These are phyloP conservation scores for Heliothis virescens DNA, from an alignment of 1,140 invertebrate genomes.

Conservation along the genomic window DNA sequence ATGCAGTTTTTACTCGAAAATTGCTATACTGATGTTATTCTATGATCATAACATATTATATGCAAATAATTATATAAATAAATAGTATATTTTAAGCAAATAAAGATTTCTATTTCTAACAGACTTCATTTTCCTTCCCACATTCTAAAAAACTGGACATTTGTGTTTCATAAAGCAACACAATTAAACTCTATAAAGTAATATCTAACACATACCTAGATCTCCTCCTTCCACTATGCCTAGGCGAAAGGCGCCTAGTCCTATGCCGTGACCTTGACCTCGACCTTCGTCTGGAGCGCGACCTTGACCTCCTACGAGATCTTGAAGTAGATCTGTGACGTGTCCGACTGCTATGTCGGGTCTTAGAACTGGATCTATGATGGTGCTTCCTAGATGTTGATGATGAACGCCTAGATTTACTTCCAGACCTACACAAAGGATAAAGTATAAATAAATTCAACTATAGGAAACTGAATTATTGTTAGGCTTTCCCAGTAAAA, in stretches of 20 bases:
- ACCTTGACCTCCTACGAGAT: slow-evolving; percentile 63
- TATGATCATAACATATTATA: too few relatives aligned
- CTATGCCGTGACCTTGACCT: slow-evolving; percentile 66
- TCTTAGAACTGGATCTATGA: slow-evolving; percentile 63
- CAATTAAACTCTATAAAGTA: too few relatives aligned
- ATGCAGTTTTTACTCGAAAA: too few relatives aligned
- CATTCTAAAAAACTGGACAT: too few relatives aligned
- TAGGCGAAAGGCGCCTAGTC: slow-evolving; percentile 66
- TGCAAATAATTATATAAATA: too few relatives aligned
- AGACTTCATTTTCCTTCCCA: too few relatives aligned
- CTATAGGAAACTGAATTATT: too few relatives aligned
- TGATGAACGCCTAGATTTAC: slow-evolving; percentile 70
- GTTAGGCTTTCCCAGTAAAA: too few relatives aligned
- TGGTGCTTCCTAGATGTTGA: slow-evolving; percentile 65
- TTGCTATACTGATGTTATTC: too few relatives aligned
- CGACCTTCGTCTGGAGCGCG: slow-evolving; percentile 55
- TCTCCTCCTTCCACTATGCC: slow-evolving; percentile 70
- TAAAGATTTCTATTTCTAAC: too few relatives aligned
- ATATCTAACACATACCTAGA: slow-evolving; percentile 59
- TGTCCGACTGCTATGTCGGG: slow-evolving; percentile 13
- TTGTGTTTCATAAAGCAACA: too few relatives aligned
- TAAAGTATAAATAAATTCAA: neutral
- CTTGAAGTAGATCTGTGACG: slow-evolving; percentile 57
- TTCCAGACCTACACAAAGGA: slow-evolving; percentile 67
- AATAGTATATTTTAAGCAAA: too few relatives aligned